Evolutionary conservation across 1,140 invertebrate species (phyloP), one percentile per base, ranked within the genome.

Genomic region (Xylocopa sonorina): DNA sequence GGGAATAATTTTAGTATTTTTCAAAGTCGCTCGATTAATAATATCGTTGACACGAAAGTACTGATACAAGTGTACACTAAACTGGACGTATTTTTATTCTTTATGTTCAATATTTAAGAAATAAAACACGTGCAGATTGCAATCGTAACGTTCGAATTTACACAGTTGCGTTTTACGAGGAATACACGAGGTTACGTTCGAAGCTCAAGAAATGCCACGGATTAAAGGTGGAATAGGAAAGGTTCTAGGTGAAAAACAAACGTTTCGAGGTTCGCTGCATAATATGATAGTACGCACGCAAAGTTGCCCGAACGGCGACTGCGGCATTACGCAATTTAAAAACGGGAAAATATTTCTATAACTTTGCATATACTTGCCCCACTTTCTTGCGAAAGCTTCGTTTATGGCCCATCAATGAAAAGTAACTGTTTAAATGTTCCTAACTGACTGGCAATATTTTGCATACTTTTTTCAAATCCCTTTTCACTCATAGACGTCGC

Each of bases 331-430:
- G 41, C 38, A 66, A 66, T 48, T 66, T 66, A 66, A 9, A 9
- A 66, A 66, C 27, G 43, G 32, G 63, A 62, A 48, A 66, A 48
- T 27, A 46, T 29, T 66, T 48, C 63, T 66, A 66, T 66, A 66
- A 48, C 48, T 66, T 66, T 66, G 63, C 63, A 66, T 66, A 41
- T 66, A 66, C 63, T 66, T 66, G 63, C 43, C 16, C 63, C 27
- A 48, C 41, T 66, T 66, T 66, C 63, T 18, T 29, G 7, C 27
- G 0, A 48, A 66, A n/a, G 24, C 24, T 46, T 29, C 3, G 4
- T 27, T 9, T 48, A 18, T 48, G 43, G 48, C 43, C 43, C 63
- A 48, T 46, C 29, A 66, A 9, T 48, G 63, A 21, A 48, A 66
- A 48, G 10, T 46, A 66, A 66, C 48, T 66, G 48, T 66, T 50